phyloP scores from a whole-genome alignment of 2,797 vertebrate genomes.

The Parambassis ranga region DNA sequence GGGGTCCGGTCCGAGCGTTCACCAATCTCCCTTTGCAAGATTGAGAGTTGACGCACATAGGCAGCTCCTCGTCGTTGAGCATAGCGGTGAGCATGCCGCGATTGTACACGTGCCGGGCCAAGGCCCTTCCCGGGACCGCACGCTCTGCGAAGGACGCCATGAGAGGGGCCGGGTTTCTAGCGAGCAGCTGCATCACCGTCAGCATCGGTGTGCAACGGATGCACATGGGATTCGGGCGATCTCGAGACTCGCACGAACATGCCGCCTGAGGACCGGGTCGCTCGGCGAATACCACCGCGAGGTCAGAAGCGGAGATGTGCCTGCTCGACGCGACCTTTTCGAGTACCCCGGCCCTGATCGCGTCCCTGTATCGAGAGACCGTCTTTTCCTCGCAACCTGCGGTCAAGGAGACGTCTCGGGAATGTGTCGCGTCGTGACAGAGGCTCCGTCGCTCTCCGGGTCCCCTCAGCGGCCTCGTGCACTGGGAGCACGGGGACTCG shows the following conservation, averaged over 20 bases:
- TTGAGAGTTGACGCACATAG: not conserved
- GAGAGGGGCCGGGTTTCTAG: not conserved
- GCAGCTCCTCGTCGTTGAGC: not conserved
- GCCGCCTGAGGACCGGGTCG: not conserved
- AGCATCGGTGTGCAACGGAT: not conserved
- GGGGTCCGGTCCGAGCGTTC: not conserved
- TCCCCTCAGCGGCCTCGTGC: accelerated
- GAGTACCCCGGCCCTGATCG: not conserved
- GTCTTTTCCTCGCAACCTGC: not conserved
- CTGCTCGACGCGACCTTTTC: not conserved
- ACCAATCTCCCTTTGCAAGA: not conserved
- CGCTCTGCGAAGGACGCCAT: not conserved
- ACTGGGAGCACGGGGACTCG: not conserved
- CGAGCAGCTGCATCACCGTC: not conserved
- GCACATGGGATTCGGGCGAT: not conserved
- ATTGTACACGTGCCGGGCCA: not conserved
- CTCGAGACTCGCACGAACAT: not conserved
- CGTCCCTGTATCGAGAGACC: not conserved
- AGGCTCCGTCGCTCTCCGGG: too few relatives aligned
- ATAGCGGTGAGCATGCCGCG: not conserved
- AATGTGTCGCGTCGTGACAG: too few relatives aligned
- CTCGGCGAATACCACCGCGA: not conserved
- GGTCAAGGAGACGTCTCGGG: too few relatives aligned
- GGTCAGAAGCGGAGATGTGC: not conserved
- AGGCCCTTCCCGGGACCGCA: not conserved